A percentile compares a stretch with the other conserved stretches of the same genome.
These are phyloP conservation scores for Aphidius gifuensis DNA, from an alignment of 1,140 invertebrate genomes.

Conservation along the genomic window DNA sequence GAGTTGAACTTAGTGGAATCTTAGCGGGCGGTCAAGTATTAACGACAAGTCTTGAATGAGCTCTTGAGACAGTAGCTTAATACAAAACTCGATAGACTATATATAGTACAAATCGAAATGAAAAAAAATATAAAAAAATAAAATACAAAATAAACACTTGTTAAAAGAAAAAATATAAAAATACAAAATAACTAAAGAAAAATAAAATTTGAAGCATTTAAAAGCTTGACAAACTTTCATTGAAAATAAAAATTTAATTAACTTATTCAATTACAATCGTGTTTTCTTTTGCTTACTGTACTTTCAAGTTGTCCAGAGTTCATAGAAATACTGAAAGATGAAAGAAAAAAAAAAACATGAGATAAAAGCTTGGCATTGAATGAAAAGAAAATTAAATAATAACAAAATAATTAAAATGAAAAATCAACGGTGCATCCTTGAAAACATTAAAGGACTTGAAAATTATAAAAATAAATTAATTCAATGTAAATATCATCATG, in stretches of 20 bases:
- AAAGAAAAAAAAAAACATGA: conserved; percentile 1
- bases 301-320: background rate
- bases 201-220: conserved; percentile 26
- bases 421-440: no score
- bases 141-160: background rate
- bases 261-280: conserved; percentile 40
- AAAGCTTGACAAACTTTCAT: conserved; percentile 38
- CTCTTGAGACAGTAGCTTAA: no score
- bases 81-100: no score
- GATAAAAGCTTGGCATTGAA: background rate
- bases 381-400: no score
- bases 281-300: conserved; percentile 9
- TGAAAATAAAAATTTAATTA: conserved; percentile 43
- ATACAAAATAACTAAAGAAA: conserved; percentile 18
- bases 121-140: conserved; percentile 15
- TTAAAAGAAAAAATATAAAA: background rate
- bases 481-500: no score
- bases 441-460: no score
- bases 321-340: conserved; percentile 1
- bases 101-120: background rate
- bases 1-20: no score
- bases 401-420: no score
- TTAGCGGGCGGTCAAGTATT: no score
- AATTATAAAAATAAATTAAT: no score
- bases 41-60: no score